These are phyloP conservation scores for Aphelocoma californica DNA, from an alignment of 2,797 vertebrate species.

Conservation along the genomic window DNA sequence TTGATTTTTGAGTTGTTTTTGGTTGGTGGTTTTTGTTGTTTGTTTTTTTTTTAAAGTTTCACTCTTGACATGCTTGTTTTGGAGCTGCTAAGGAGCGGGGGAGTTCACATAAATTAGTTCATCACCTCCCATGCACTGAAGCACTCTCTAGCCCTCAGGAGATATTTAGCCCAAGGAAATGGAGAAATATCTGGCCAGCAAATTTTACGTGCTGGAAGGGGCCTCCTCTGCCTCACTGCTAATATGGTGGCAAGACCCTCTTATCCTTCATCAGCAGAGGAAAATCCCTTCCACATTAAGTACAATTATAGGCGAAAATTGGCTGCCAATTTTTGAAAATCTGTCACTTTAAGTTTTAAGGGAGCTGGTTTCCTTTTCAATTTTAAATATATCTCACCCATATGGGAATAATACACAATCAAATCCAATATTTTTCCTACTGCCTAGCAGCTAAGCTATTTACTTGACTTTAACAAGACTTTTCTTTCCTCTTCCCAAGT, in stretches of 20 bases:
- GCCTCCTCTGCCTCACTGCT: neutral
- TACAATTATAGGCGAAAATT: constrained; percentile 50
- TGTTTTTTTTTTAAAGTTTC: neutral
- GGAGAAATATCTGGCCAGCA: neutral
- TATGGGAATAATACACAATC: constrained; percentile 63
- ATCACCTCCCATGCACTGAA: neutral
- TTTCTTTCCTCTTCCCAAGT: constrained; percentile 47
- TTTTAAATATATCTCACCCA: constrained; percentile 58
- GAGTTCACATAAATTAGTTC: neutral
- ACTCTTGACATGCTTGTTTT: neutral
- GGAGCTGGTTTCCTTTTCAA: constrained; percentile 52
- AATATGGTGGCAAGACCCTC: constrained; percentile 40
- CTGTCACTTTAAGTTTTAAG: constrained; percentile 55
- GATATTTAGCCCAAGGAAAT: neutral
- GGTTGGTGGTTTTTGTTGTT: neutral
- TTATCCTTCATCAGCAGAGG: constrained; percentile 52
- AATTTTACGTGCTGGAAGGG: neutral
- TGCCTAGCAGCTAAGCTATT: constrained; percentile 63
- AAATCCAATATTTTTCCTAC: constrained; percentile 64
- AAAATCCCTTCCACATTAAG: constrained; percentile 53
- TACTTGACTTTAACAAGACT: constrained; percentile 62
- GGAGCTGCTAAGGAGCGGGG: neutral
- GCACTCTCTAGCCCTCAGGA: neutral
- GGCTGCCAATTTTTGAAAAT: constrained; percentile 46
- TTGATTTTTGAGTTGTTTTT: neutral